Evolutionary conservation across 2,113 vertebrate species (phyloP).

Genomic region (Cephalopterus ornatus): DNA sequence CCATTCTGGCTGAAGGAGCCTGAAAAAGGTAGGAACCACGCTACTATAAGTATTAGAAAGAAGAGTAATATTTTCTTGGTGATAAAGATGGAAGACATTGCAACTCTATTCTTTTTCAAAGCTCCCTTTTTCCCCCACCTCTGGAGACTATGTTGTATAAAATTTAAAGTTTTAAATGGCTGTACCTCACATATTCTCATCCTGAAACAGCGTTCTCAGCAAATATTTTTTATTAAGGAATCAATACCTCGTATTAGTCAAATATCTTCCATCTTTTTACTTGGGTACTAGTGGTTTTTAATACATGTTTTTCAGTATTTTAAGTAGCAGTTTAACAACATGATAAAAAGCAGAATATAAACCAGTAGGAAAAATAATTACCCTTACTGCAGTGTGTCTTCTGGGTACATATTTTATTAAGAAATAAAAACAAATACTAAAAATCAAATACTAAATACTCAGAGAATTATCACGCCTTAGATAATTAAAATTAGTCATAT

Average conservation of each 20-base stretch:
- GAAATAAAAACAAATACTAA: slow-evolving; percentile 48
- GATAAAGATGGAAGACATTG: background rate
- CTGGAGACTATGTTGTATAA: background rate
- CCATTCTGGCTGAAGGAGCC: background rate
- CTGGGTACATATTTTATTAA: slow-evolving; percentile 20
- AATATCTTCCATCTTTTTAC: background rate
- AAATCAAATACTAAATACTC: background rate
- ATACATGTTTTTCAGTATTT: accelerated
- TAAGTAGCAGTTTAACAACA: background rate
- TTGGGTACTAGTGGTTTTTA: background rate
- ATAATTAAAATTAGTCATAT: background rate
- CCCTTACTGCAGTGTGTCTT: background rate
- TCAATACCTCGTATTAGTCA: background rate
- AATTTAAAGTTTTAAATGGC: background rate
- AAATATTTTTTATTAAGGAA: background rate
- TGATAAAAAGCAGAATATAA: background rate
- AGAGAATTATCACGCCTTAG: background rate
- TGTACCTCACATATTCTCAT: background rate
- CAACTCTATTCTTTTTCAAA: background rate
- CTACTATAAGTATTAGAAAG: background rate
- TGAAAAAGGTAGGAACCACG: background rate
- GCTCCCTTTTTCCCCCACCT: background rate
- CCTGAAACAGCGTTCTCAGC: background rate
- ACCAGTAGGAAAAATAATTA: slow-evolving; percentile 29
- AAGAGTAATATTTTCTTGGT: background rate